These are phyloP conservation scores for Dicerorhinus sumatrensis DNA, from an alignment of 2,113 vertebrate genomes.

Conservation along the genomic window DNA sequence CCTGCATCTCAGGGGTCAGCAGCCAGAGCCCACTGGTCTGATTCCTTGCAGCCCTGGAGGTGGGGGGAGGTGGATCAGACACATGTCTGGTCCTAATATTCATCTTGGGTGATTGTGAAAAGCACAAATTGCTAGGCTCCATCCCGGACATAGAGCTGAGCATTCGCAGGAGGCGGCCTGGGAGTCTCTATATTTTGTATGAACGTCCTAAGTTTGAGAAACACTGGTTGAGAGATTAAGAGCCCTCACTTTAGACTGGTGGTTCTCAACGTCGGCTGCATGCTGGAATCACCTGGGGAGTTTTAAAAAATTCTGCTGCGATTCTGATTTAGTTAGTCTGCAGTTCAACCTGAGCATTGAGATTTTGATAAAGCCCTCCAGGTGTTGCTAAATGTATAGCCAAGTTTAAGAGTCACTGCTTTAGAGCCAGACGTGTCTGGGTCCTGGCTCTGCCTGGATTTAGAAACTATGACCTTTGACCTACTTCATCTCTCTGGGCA, in stretches of 20 bases:
- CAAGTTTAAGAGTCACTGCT: not conserved
- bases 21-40: not conserved
- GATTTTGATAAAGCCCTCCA: not conserved
- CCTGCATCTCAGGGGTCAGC: not conserved
- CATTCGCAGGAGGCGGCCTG: not conserved
- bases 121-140: not conserved
- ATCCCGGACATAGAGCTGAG: not conserved
- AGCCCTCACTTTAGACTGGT: not conserved
- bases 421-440: not conserved
- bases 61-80: not conserved
- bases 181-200: not conserved
- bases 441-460: not conserved
- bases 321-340: not conserved
- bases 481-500: not conserved
- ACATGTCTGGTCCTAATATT: not conserved
- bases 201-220: not conserved
- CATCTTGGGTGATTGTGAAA: not conserved
- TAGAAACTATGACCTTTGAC: not conserved
- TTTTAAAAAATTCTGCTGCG: not conserved
- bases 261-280: not conserved
- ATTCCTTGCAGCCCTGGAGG: not conserved
- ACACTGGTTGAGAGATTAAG: not conserved
- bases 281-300: too few species aligned
- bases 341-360: not conserved
- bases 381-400: not conserved